phyloP scores from a whole-genome alignment of 2,797 vertebrate species.

The Geotrypetes seraphini region DNA sequence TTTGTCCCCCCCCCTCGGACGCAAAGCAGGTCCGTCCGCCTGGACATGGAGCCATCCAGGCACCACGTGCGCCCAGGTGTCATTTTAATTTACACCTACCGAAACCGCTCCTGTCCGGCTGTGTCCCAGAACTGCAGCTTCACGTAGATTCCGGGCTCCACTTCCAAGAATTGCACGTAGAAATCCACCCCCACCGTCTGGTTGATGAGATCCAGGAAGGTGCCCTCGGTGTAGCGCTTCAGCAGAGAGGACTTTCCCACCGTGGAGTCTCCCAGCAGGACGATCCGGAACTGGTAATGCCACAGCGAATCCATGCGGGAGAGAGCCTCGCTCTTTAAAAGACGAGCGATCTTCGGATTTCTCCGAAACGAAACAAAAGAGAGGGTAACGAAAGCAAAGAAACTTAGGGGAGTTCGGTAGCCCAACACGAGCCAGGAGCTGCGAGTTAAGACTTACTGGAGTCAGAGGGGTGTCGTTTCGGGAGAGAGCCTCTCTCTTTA shows the following conservation, averaged over 20 bases:
- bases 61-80: too few species aligned
- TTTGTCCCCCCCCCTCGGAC: too few species aligned
- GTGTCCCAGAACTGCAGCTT: constrained; percentile 86
- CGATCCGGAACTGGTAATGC: constrained; percentile 81
- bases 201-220: constrained; percentile 62
- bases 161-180: constrained; percentile 72
- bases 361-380: too few species aligned
- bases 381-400: too few species aligned
- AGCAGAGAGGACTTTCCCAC: constrained; percentile 78
- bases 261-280: constrained; percentile 77
- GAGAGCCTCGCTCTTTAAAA: too few species aligned
- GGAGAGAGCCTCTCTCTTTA: too few species aligned
- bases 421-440: too few species aligned
- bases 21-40: too few species aligned
- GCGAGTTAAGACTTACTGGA: too few species aligned
- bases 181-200: constrained; percentile 78
- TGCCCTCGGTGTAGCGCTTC: constrained; percentile 66
- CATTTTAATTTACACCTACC: constrained; percentile 50
- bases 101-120: constrained; percentile 78
- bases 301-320: constrained; percentile 73
- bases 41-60: neutral
- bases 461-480: too few species aligned
- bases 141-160: constrained; percentile 59
- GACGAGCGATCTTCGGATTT: too few species aligned
- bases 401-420: too few species aligned